Evolutionary conservation across 2,797 vertebrate species (phyloP).

Genomic region (Chelon auratus): DNA sequence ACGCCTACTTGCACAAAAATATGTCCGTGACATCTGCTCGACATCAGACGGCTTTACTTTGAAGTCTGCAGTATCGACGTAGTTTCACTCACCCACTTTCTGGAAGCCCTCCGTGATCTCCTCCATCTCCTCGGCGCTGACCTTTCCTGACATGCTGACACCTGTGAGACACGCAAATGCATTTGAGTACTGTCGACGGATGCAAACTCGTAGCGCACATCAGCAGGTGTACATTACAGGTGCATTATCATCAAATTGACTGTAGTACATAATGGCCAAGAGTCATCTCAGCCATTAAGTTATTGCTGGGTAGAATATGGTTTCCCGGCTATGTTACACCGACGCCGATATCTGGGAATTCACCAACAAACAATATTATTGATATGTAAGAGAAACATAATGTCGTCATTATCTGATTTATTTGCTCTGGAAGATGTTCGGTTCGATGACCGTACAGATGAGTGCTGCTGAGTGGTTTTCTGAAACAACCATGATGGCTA

Average conservation of each 20-base stretch:
- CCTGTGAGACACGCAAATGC: constrained; percentile 26
- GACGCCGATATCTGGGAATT: too few relatives aligned
- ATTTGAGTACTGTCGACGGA: neutral
- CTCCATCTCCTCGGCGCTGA: constrained; percentile 92
- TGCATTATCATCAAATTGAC: neutral
- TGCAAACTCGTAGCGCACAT: too few relatives aligned
- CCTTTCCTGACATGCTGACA: constrained; percentile 86
- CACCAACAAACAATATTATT: too few relatives aligned
- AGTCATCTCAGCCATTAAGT: neutral
- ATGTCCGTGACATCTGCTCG: constrained; percentile 14
- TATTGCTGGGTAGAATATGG: neutral
- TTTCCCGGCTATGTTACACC: neutral
- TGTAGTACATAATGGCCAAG: neutral
- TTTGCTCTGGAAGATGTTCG: too few relatives aligned
- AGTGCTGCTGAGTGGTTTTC: too few relatives aligned
- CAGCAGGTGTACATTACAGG: neutral
- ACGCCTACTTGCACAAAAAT: neutral
- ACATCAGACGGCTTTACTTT: neutral
- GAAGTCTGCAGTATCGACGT: neutral
- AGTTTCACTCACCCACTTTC: constrained; percentile 90
- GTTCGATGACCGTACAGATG: too few relatives aligned
- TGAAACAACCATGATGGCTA: too few relatives aligned
- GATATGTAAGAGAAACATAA: too few relatives aligned
- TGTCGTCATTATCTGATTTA: too few relatives aligned
- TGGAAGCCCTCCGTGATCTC: constrained; percentile 93